Base-by-base conservation (phyloP, 1,140 invertebrate species). In the Drosophila sechellia region DNA sequence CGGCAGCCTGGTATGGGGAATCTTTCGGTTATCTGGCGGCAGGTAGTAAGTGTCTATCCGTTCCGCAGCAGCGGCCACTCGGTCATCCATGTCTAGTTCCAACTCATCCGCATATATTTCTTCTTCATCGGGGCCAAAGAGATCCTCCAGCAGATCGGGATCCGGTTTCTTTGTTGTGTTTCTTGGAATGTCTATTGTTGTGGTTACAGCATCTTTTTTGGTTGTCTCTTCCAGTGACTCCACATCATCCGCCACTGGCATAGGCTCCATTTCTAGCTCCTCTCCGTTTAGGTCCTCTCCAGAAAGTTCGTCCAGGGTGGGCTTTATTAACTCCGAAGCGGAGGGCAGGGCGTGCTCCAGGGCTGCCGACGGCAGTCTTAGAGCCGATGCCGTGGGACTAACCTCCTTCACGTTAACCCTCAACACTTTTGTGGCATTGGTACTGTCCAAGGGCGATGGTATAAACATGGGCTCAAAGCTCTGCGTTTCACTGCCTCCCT, bases 391-490 rank as follows among this genome's bases (percentile, higher is more conserved):
- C 12, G 46, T 40, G 39, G 53, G 43, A 12, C 8, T 52, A 35
- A 40, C 61, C 15, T 37, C 58, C 22, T 53, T 91, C 76, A 92
- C 93, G 55, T 64, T 34, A 1, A 92, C 75, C 75, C 92, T 94
- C 58, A 92, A 71, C 20, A 80, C 12, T 90, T 92, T 93, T 34
- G 91, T 93, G 79, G 92, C 93, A 91, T 92, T 91, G 39, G 72
- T 92, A 35, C 92, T 93, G 76, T 95, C 94, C 1, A 93, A 93
- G 3, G 95, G 95, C 5, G 95, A 96, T 5, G 95, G 95, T 78
- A 96, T 94, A 75, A 96, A 96, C 92, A 96, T 95, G 1, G 95
- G 95, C 80, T 95, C 95, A 80, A 96, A 96, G 40, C 92, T 93
- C 91, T 95, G 93, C 0, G 93, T 94, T 13, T 94, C 85, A 79